A percentile compares a stretch with the other conserved stretches of the same genome.
Conservation (phyloP, 2,113 vertebrate species). For the Myanophis thanlyinensis region DNA sequence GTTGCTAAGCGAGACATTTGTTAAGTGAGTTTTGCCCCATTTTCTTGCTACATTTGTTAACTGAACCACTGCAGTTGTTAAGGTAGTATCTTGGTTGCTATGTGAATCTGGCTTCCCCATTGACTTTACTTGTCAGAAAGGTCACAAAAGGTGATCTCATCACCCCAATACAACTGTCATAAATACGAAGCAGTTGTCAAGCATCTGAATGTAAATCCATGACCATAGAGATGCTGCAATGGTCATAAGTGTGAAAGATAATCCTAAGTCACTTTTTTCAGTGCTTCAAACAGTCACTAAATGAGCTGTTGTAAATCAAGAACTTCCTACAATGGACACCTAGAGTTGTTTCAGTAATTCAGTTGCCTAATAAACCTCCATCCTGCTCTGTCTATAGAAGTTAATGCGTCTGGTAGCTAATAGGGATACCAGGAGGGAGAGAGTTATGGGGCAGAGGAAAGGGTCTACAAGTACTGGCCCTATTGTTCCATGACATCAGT, state of each 20-base stretch:
- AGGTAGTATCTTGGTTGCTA: background rate
- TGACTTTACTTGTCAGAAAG: background rate
- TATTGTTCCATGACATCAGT: background rate
- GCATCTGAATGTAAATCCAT: background rate
- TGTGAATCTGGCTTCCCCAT: background rate
- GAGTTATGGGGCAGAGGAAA: background rate
- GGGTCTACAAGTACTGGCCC: background rate
- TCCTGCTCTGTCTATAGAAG: background rate
- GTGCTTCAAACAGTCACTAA: background rate
- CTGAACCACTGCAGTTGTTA: background rate
- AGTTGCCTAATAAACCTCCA: background rate
- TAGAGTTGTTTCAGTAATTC: background rate
- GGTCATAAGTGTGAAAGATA: background rate
- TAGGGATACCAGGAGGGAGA: background rate
- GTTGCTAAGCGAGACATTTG: background rate
- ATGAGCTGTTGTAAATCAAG: background rate
- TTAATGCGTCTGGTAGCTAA: background rate
- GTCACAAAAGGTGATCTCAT: background rate
- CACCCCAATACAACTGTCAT: background rate
- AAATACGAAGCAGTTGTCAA: background rate
- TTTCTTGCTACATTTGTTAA: background rate
- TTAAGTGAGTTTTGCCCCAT: background rate
- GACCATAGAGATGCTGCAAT: background rate
- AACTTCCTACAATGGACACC: background rate
- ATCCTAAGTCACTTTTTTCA: background rate